Conservation (phyloP, 2,797 vertebrate species). For the Onychomys arenicola region DNA sequence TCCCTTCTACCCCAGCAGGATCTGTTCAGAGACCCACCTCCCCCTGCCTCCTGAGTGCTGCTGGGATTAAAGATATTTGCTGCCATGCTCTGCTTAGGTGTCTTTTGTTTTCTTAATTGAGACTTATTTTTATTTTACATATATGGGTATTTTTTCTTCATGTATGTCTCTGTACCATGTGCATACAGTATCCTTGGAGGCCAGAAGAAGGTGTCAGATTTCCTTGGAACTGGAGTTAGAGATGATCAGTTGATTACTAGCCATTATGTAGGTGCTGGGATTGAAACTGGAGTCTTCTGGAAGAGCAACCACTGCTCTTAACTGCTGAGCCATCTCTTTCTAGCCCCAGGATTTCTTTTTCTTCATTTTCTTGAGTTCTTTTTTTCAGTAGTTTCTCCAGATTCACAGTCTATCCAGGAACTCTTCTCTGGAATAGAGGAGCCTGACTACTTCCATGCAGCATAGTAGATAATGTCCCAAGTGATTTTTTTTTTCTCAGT, state of each 20-base stretch:
- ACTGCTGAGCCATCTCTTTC: background rate
- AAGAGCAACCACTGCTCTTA: background rate
- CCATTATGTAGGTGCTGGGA: background rate
- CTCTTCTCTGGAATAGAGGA: constrained; percentile 25
- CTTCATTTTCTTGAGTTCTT: constrained; percentile 42
- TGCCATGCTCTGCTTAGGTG: no score
- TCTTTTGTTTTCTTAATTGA: background rate
- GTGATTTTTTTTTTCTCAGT: background rate
- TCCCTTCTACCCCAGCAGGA: background rate
- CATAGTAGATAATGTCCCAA: constrained; percentile 20
- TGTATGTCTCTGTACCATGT: background rate
- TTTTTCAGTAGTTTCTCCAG: constrained; percentile 25
- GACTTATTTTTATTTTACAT: background rate
- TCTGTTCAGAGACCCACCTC: background rate
- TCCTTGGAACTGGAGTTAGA: background rate
- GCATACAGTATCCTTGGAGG: background rate
- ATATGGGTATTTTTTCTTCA: background rate
- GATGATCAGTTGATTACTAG: background rate
- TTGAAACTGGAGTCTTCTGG: background rate
- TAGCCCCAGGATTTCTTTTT: constrained; percentile 39
- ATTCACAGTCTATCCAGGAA: background rate
- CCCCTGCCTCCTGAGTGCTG: background rate
- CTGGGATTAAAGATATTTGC: no score
- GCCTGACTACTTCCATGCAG: background rate
- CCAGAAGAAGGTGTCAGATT: no score